phyloP scores from a whole-genome alignment of 1,140 invertebrate species.

The Drosophila navojoa region DNA sequence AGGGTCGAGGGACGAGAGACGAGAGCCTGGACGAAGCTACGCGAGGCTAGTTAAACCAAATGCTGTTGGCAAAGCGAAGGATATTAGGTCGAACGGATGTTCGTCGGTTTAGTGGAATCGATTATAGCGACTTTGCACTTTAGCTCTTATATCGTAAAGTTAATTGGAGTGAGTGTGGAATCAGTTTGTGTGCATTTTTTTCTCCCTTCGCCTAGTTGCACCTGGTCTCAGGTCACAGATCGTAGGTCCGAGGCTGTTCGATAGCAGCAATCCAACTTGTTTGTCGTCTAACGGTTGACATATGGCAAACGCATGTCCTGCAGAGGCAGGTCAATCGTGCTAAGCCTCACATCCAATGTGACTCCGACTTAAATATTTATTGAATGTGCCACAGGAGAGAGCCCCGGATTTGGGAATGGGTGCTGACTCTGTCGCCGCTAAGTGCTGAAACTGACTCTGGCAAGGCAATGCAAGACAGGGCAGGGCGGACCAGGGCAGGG shows the following conservation, averaged over 20 bases:
- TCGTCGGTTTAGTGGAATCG: not conserved
- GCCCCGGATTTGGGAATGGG: not conserved
- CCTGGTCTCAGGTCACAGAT: not conserved
- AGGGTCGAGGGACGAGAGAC: no score
- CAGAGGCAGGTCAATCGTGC: conserved; percentile 32
- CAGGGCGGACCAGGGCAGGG: not conserved
- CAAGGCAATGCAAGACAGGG: no score
- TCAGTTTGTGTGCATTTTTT: not conserved
- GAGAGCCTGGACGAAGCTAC: not conserved
- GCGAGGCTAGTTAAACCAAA: conserved; percentile 10
- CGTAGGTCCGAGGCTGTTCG: not conserved
- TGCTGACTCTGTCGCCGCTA: conserved; percentile 20
- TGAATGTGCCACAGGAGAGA: conserved; percentile 45
- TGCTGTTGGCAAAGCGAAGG: not conserved
- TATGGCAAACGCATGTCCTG: conserved; percentile 7
- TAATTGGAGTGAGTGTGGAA: not conserved
- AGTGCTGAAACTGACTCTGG: conserved; percentile 17
- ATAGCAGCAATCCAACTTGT: conserved; percentile 6
- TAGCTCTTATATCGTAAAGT: not conserved
- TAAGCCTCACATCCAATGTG: conserved; percentile 15
- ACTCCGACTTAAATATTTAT: conserved; percentile 64
- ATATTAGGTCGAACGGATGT: not conserved
- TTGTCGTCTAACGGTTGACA: conserved; percentile 12
- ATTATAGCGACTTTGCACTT: not conserved
- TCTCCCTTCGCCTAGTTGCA: not conserved